Conservation (phyloP, 2,113 vertebrate genomes). For the Addax nasomaculatus region DNA sequence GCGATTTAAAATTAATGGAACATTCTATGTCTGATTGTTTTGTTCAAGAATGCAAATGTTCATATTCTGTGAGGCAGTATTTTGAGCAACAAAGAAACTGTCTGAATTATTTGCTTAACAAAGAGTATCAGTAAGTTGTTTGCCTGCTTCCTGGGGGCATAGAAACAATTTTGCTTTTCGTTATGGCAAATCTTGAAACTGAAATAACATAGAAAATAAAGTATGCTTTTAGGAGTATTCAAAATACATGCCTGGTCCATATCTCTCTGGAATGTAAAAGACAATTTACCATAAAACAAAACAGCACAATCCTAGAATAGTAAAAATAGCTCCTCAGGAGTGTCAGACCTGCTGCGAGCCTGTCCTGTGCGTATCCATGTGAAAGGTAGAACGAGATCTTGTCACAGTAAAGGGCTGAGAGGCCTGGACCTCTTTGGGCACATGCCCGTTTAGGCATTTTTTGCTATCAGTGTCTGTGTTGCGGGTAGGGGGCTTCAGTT, state of each 20-base stretch:
- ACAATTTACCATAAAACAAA: not conserved
- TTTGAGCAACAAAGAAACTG: not conserved
- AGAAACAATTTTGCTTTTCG: not conserved
- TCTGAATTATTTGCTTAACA: not conserved
- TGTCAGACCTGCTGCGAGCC: too few species aligned
- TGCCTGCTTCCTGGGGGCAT: not conserved
- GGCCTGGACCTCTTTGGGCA: not conserved
- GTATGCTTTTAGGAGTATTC: not conserved
- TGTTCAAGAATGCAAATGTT: not conserved
- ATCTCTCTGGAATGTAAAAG: not conserved
- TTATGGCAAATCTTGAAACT: not conserved
- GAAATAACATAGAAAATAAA: not conserved
- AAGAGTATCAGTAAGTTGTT: not conserved
- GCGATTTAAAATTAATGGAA: not conserved
- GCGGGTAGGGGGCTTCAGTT: not conserved
- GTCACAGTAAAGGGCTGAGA: not conserved
- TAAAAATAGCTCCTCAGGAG: not conserved
- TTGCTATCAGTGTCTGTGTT: not conserved
- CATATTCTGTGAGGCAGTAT: not conserved
- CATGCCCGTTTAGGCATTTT: not conserved
- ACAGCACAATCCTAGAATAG: not conserved
- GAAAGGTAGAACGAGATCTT: not conserved
- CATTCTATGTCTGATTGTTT: not conserved
- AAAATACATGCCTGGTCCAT: not conserved
- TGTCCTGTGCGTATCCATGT: rapidly evolving